Conservation (phyloP, 2,888 invertebrate genomes). For the Drosophila meridionalis region DNA sequence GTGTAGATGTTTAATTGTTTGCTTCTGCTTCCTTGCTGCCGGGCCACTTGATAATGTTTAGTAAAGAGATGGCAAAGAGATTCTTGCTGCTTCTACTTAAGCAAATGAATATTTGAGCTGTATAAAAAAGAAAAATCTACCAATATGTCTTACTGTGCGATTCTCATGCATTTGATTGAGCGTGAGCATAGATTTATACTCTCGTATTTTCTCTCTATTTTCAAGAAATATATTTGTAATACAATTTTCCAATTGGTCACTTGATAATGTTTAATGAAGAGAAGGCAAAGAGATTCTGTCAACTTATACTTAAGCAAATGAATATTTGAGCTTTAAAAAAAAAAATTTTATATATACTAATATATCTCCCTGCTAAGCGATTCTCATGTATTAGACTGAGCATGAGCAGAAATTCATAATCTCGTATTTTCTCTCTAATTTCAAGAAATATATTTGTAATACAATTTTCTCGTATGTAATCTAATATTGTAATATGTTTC, state of each 20-base stretch:
- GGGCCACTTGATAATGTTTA: slow-evolving; percentile 33
- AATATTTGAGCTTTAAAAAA: slow-evolving; percentile 3
- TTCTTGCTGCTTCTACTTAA: not conserved
- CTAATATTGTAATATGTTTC: not conserved
- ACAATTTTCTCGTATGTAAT: too few species aligned
- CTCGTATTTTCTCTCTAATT: not conserved
- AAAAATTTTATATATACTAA: not conserved
- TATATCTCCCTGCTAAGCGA: not conserved
- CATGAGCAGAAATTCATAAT: too few species aligned
- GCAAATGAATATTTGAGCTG: slow-evolving; percentile 10
- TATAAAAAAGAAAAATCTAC: not conserved
- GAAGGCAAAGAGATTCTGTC: slow-evolving; percentile 11
- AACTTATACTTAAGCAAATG: slow-evolving; percentile 3
- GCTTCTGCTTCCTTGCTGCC: slow-evolving; percentile 36
- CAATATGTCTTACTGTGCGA: not conserved
- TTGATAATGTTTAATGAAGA: slow-evolving; percentile 23
- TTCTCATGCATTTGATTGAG: not conserved
- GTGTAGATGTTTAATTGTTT: slow-evolving; percentile 49
- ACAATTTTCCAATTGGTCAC: slow-evolving; percentile 13
- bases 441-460: not conserved
- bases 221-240: not conserved
- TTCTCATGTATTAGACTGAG: not conserved
- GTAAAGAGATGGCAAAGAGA: slow-evolving; percentile 7
- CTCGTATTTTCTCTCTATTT: not conserved
- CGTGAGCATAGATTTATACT: too few species aligned